These are phyloP conservation scores for Erynnis tages DNA, from an alignment of 2,888 invertebrate genomes.

Conservation along the genomic window DNA sequence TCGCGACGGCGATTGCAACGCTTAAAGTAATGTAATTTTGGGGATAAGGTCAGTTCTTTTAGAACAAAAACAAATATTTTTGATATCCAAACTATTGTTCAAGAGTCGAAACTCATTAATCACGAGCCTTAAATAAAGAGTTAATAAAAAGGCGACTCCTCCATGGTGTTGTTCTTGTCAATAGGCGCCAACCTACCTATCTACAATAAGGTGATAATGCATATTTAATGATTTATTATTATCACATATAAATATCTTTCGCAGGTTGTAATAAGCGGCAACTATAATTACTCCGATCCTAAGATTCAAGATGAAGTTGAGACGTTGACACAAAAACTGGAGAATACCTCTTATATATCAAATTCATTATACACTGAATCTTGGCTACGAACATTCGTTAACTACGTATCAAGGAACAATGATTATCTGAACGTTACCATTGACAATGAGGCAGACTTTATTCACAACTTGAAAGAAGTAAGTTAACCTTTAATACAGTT, in stretches of 20 bases:
- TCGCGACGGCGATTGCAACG: no score
- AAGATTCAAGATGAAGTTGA: slow-evolving; percentile 89
- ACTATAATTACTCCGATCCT: slow-evolving; percentile 91
- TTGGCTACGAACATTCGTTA: slow-evolving; percentile 91
- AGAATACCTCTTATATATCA: slow-evolving; percentile 90
- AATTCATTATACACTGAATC: slow-evolving; percentile 92
- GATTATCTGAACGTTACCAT: slow-evolving; percentile 90
- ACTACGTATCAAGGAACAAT: slow-evolving; percentile 87
- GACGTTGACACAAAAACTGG: slow-evolving; percentile 87
- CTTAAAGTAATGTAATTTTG: no score
- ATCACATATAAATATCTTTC: slow-evolving; percentile 3
- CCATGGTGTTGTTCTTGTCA: no score
- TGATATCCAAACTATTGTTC: no score
- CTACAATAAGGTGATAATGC: no score
- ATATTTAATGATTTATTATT: neutral
- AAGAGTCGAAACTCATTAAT: no score
- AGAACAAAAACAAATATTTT: no score
- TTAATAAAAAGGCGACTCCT: no score
- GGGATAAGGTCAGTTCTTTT: no score
- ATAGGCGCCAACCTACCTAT: no score
- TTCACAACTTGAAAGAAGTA: slow-evolving; percentile 88
- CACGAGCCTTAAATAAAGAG: no score
- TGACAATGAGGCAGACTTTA: slow-evolving; percentile 86
- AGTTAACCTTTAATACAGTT: slow-evolving; percentile 31
- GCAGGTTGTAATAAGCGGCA: slow-evolving; percentile 90